Conservation (phyloP, 2,113 vertebrate genomes). For the Vulpes lagopus region DNA sequence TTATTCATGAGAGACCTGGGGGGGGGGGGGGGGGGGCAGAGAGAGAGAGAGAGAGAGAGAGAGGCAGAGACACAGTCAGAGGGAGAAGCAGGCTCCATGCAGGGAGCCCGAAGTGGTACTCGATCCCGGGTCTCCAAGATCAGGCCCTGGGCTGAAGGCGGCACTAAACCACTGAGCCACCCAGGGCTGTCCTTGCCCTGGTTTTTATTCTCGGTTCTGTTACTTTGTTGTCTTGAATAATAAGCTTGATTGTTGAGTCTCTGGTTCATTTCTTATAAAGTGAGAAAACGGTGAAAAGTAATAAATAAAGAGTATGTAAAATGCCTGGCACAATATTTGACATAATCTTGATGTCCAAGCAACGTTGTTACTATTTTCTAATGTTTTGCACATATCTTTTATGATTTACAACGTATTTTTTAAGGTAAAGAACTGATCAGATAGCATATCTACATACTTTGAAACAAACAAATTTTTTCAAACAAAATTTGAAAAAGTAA, state of each 20-base stretch:
- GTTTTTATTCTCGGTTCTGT: slow-evolving; percentile 1
- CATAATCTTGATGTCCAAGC: not conserved
- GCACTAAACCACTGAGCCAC: too few species aligned
- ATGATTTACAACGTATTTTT: slow-evolving; percentile 2
- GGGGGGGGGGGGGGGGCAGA: too few species aligned
- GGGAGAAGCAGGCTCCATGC: too few species aligned
- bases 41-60: too few species aligned
- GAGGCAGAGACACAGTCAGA: too few species aligned
- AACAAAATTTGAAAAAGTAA: not conserved
- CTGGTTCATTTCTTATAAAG: slow-evolving; percentile 48
- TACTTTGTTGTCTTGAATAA: not conserved
- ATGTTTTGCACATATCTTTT: not conserved
- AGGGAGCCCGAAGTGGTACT: too few species aligned
- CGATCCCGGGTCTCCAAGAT: too few species aligned
- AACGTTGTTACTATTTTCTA: not conserved
- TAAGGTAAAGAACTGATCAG: not conserved
- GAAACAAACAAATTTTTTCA: too few species aligned
- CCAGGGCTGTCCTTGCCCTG: not conserved
- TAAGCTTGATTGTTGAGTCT: not conserved
- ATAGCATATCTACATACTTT: not conserved
- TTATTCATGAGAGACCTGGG: too few species aligned
- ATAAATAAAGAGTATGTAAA: not conserved
- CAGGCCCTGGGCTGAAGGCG: too few species aligned
- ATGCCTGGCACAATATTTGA: not conserved
- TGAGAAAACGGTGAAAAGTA: not conserved